These are phyloP conservation scores for Rosalia funebris DNA, from an alignment of 2,888 invertebrate genomes.

Conservation along the genomic window DNA sequence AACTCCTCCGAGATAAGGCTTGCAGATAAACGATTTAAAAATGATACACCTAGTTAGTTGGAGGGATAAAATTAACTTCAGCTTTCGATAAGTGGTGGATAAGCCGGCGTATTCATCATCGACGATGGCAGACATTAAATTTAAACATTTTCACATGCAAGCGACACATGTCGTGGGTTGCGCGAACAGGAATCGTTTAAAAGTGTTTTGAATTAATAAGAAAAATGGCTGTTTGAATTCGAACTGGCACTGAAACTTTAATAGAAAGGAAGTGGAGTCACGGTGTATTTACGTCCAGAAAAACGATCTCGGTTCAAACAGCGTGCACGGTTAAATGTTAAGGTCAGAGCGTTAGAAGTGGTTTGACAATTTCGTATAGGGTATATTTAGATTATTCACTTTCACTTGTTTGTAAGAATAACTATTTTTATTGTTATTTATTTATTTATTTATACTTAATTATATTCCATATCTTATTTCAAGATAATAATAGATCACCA, in stretches of 20 bases:
- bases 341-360: neutral
- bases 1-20: conserved; percentile 20
- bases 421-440: too few species aligned
- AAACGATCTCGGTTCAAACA: conserved; percentile 44
- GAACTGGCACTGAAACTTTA: conserved; percentile 47
- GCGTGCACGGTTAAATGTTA: neutral
- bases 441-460: too few species aligned
- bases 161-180: conserved; percentile 42
- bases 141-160: conserved; percentile 44
- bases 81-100: conserved; percentile 22
- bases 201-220: conserved; percentile 60
- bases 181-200: conserved; percentile 41
- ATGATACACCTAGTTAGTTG: conserved; percentile 30
- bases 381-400: too few species aligned
- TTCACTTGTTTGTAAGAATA: too few species aligned
- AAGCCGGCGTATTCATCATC: conserved; percentile 25
- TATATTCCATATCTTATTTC: too few species aligned
- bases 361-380: neutral
- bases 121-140: conserved; percentile 22
- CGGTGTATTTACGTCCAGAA: conserved; percentile 55
- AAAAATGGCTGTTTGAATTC: conserved; percentile 56
- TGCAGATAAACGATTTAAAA: conserved; percentile 28
- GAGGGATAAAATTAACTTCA: conserved; percentile 26
- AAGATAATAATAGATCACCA: too few species aligned
- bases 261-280: conserved; percentile 56